A percentile compares a stretch with the other conserved stretches of the same genome.
These are phyloP conservation scores for Rhegmatorhina hoffmannsi DNA, from an alignment of 2,113 vertebrate genomes.

Conservation along the genomic window DNA sequence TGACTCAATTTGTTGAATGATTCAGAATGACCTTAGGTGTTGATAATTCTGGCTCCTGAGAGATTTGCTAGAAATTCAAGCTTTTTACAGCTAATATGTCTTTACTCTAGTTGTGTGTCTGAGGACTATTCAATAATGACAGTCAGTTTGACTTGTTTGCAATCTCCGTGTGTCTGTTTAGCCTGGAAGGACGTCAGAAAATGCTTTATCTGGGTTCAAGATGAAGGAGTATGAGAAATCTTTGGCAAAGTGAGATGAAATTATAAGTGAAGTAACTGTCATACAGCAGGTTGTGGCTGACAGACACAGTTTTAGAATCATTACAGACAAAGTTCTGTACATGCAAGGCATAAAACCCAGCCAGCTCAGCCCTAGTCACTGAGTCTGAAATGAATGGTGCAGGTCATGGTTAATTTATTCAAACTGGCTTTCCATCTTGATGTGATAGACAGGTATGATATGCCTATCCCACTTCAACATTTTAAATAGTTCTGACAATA, in stretches of 20 bases:
- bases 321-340: slow-evolving; percentile 20
- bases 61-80: slow-evolving; percentile 1
- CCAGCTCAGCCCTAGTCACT: neutral
- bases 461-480: neutral
- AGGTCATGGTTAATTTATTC: slow-evolving; percentile 53
- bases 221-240: slow-evolving; percentile 2
- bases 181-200: neutral
- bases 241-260: slow-evolving; percentile 20
- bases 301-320: neutral
- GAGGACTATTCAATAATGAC: neutral
- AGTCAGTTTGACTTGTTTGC: neutral
- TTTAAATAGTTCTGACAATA: slow-evolving; percentile 41
- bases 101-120: neutral
- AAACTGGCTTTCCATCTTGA: slow-evolving; percentile 26
- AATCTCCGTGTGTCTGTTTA: neutral
- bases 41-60: neutral
- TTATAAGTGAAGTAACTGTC: slow-evolving; percentile 8
- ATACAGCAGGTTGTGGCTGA: slow-evolving; percentile 2
- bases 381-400: slow-evolving; percentile 26
- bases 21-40: neutral
- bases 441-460: slow-evolving; percentile 31
- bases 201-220: neutral
- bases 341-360: neutral
- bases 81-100: neutral
- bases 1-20: neutral